Evolutionary conservation across 2,113 vertebrate genomes (phyloP).

Genomic region (Upupa epops): DNA sequence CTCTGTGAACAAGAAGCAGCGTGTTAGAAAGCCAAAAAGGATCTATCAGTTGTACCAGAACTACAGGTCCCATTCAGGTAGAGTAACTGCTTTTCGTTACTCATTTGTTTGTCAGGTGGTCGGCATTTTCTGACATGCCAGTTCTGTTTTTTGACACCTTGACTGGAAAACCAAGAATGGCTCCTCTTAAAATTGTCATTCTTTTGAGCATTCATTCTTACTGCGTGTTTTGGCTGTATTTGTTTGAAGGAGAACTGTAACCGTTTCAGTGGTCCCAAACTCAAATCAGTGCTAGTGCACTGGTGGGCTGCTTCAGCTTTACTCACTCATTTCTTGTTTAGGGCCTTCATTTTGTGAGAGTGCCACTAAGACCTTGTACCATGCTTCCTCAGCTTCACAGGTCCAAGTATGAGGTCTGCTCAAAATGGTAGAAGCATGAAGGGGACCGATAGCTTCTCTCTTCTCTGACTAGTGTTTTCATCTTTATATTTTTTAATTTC

Average conservation of each 20-base stretch:
- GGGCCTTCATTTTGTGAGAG: background rate
- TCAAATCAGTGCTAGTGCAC: background rate
- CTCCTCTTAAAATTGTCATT: background rate
- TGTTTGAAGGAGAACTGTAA: background rate
- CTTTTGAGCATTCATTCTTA: background rate
- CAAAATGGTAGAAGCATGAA: background rate
- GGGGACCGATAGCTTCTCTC: background rate
- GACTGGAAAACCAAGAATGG: background rate
- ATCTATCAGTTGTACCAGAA: conserved; percentile 84
- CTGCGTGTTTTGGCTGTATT: background rate
- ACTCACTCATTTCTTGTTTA: background rate
- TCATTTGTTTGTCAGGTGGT: background rate
- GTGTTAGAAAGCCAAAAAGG: conserved; percentile 75
- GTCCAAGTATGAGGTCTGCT: background rate
- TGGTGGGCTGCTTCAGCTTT: background rate
- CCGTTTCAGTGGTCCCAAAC: background rate
- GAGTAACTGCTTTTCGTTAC: too few relatives aligned
- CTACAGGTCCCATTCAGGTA: conserved; percentile 85
- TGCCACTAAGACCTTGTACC: background rate
- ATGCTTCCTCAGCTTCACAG: background rate
- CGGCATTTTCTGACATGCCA: background rate
- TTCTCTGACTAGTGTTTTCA: background rate
- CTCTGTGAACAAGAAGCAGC: conserved; percentile 63
- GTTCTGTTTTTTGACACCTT: background rate
- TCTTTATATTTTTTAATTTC: background rate